Conservation (phyloP, 2,888 invertebrate genomes). For the Napeogenes sylphis region DNA sequence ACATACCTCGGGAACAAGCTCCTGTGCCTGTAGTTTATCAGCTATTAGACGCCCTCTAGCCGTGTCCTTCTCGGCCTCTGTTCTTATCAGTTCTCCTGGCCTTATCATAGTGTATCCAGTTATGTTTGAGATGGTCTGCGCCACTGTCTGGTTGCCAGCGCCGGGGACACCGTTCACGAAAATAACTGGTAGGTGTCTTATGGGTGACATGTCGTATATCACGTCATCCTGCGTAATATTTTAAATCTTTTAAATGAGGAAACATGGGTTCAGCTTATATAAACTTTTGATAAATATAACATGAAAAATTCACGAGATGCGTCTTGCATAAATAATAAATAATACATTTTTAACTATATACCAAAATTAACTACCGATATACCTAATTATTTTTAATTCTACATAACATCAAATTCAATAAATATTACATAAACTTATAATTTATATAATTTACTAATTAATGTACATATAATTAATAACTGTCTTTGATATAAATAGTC, state of each 20-base stretch:
- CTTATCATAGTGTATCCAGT: slow-evolving; percentile 70
- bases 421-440: too few species aligned
- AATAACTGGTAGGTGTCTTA: slow-evolving; percentile 66
- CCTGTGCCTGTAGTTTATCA: slow-evolving; percentile 61
- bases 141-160: slow-evolving; percentile 71
- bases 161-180: slow-evolving; percentile 74
- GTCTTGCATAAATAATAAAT: too few species aligned
- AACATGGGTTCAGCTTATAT: too few species aligned
- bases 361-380: too few species aligned
- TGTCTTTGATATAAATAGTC: too few species aligned
- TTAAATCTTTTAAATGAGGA: background rate
- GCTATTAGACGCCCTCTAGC: slow-evolving; percentile 69
- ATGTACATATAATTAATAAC: too few species aligned
- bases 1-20: slow-evolving; percentile 65
- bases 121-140: slow-evolving; percentile 65
- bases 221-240: slow-evolving; percentile 38
- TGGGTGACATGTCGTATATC: slow-evolving; percentile 68
- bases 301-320: too few species aligned
- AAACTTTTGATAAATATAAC: too few species aligned
- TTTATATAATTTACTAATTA: too few species aligned
- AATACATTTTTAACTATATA: too few species aligned
- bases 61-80: slow-evolving; percentile 68
- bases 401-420: background rate
- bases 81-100: slow-evolving; percentile 68
- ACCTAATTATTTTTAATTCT: too few species aligned